Conservation (phyloP, 2,113 vertebrate genomes). For the human region DNA sequence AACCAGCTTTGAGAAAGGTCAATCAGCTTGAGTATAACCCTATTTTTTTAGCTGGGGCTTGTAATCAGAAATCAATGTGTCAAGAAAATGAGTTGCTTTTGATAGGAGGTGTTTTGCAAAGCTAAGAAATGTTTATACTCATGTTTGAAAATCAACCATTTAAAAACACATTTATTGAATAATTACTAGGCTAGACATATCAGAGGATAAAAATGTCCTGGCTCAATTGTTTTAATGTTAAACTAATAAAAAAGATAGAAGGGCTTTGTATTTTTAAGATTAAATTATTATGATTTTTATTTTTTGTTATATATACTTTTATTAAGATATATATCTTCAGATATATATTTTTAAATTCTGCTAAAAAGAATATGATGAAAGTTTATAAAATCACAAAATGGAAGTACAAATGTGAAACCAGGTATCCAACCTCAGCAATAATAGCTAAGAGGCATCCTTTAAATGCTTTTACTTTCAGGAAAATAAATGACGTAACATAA, state of each 20-base stretch:
- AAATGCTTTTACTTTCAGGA: slow-evolving; percentile 5
- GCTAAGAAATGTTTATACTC: slow-evolving; percentile 5
- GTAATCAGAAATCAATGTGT: slow-evolving; percentile 4
- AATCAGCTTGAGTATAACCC: slow-evolving; percentile 7
- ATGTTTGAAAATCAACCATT: background rate
- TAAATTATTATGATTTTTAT: background rate
- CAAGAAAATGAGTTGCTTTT: slow-evolving; percentile 31
- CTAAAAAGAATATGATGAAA: background rate
- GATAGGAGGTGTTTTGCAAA: background rate
- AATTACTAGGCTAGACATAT: background rate
- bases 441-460: background rate
- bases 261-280: background rate
- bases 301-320: background rate
- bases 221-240: slow-evolving; percentile 12
- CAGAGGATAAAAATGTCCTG: background rate
- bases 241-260: background rate
- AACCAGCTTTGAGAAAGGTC: background rate
- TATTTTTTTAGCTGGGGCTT: background rate
- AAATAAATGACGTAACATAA: background rate
- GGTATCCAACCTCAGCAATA: background rate
- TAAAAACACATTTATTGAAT: background rate
- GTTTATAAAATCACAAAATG: slow-evolving; percentile 19
- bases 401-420: slow-evolving; percentile 1
- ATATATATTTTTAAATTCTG: background rate
- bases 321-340: background rate